Evolutionary conservation across 2,888 invertebrate genomes (phyloP), one percentile per base, ranked within the genome.

Genomic region (Rotaria macrura): DNA sequence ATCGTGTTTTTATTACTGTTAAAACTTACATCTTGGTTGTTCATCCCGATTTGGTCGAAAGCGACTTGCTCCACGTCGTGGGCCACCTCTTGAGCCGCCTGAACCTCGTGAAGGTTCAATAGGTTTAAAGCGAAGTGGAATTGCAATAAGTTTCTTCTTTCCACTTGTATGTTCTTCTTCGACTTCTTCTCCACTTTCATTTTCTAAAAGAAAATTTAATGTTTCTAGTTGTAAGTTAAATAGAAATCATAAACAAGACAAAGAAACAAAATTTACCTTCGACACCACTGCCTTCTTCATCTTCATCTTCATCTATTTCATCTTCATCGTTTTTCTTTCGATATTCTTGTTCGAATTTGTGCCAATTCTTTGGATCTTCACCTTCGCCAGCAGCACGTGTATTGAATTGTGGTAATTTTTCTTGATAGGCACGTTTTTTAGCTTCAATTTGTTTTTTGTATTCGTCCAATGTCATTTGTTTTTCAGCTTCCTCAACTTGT

Each of bases 341-440:
- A 43, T 79, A 79, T 79, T 43, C 43, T 38, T 79, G 40, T 10
- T 38, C 79, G 1, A 43, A 43, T n/a, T 43, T 25, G n/a, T 52
- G 74, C 84, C 84, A 86, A 34, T 38, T 55, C 52, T 84, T 34
- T 52, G 43, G n/a, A 54, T 86, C 86, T 74, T 86, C 86, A 10
- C 86, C 86, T 83, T 86, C 86, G n/a, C 86, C 86, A 54, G 86
- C 79, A 54, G 40, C 74, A 34, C 86, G 86, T 52, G 79, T 86
- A 12, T 86, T 86, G 29, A 86, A 86, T 34, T 84, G 84, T 40
- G 49, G 83, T 38, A 84, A 54, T 57, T 54, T 57, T n/a, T 40
- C 79, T 43, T 79, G 40, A 79, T 79, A 6, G 20, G 40, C 43
- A 20, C 43, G 40, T 83, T 84, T 72, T 43, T 52, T 79, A 2